These are phyloP conservation scores for Pherbina coryleti DNA, from an alignment of 2,888 invertebrate genomes.

Conservation along the genomic window DNA sequence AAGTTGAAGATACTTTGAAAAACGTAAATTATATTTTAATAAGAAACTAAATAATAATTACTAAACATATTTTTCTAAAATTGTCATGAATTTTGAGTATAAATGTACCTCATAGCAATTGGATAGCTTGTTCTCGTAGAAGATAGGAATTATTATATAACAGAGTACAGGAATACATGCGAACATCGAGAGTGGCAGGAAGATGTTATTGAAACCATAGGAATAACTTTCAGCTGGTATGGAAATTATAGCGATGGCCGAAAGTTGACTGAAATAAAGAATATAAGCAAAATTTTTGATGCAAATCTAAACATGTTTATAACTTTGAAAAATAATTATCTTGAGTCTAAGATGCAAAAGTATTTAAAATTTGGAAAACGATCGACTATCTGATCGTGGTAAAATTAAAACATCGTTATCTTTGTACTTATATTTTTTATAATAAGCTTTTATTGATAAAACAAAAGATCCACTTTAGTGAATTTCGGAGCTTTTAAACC, in stretches of 20 bases:
- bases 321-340: no score
- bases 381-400: no score
- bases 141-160: slow-evolving; percentile 70
- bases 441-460: no score
- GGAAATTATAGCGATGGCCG: slow-evolving; percentile 72
- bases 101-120: slow-evolving; percentile 71
- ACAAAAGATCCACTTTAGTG: no score
- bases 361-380: no score
- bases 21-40: no score
- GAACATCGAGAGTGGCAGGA: slow-evolving; percentile 67
- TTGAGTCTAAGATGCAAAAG: no score
- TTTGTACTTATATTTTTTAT: no score
- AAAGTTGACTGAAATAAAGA: slow-evolving; percentile 69
- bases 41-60: neutral
- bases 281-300: neutral
- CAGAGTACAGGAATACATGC: slow-evolving; percentile 62
- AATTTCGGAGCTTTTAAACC: no score
- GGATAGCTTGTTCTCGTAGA: slow-evolving; percentile 70
- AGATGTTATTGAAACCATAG: slow-evolving; percentile 70
- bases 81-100: neutral
- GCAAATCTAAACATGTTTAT: neutral
- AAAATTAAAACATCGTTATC: no score
- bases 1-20: slow-evolving; percentile 66
- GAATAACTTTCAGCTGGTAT: slow-evolving; percentile 72
- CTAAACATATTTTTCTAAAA: neutral